Evolutionary conservation across 1,140 invertebrate genomes (phyloP), one percentile per base, ranked within the genome.

Genomic region (Drosophila ananassae): DNA sequence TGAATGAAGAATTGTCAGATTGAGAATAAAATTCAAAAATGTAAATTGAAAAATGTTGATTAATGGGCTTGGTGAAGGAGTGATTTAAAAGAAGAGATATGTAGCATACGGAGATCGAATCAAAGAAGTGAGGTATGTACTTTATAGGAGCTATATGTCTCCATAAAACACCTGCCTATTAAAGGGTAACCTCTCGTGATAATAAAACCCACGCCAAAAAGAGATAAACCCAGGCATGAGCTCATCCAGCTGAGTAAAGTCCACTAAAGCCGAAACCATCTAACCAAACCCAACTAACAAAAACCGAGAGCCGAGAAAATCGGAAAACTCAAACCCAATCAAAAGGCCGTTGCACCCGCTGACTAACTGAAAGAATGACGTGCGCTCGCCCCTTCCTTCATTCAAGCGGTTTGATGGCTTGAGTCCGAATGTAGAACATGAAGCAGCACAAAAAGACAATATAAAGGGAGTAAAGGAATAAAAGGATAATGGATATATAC

Each of bases 331-430:
- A 21, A 22, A 47, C 41, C 72, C 53, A 74, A 74, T 74, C 71
- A 74, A 76, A 76, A 76, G 72, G 73, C 72, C 73, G 73, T 76
- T 76, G 73, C 73, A 76, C 72, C 67, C 62, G 44, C 55, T 53
- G 55, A 44, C 54, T 50, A 46, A 56, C 73, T 77, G 73, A 76
- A 59, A 52, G 73, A 77, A 77, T 68, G 73, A 77, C 63, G 71
- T 74, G 60, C 53, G 39, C 63, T 52, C 47, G 59, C 41, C 53
- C 63, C 10, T 68, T 69, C 66, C 64, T 50, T 68, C 32, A 32
- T 39, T 69, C 52, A 56, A 69, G 50, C 59, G 21, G 32, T 48
- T 69, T 69, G 66, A 69, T 57, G 66, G 52, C 51, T 32, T 32
- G 63, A 69, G 66, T 69, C 66, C 66, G 73, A 74, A 66, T 74